Base-by-base conservation (phyloP, 2,113 vertebrate species). In the Zapus hudsonius region DNA sequence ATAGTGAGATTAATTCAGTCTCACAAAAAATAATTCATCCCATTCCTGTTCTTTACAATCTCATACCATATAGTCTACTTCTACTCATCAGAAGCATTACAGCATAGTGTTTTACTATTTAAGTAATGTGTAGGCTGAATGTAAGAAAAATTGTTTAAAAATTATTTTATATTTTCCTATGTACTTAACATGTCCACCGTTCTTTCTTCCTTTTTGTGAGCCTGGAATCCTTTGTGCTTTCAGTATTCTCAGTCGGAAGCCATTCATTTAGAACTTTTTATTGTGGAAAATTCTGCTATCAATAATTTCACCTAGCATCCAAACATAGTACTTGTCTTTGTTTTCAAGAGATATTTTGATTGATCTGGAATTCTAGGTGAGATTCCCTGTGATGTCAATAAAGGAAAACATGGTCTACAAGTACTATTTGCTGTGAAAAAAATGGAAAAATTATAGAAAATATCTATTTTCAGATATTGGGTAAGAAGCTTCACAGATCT, bases 301-400 rank as follows among this genome's bases (percentile, higher is more conserved):
- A 91, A 85, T 11, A 74, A 69, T 42, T 83, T 75, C 25, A 74
- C 61, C 91, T 29, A 64, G 33, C n/a, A 64, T 80, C 31, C 36
- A 94, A 79, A 66, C 25, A 19, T 73, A 69, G 44, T 20, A 72
- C 40, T 92, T 91, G 29, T 25, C 61, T 93, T 89, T 59, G 75
- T 91, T 86, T 93, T 83, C 40, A 72, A 91, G 84, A 66, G 19
- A 76, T 74, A 78, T 89, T 90, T 64, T 84, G 3, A 25, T 72
- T 2, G 4, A 66, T 83, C 27, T 69, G 67, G 63, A 91, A 66
- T 94, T 74, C 57, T 90, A 83, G 33, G 59, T 80, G 70, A 92
- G n/a, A 95, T n/a, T 74, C 67, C 36, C 2, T 44, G 11, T 89
- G 76, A 78, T 8, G 55, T 31, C 22, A 42, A 63, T 33, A 25